Percentiles rank a stretch among this genome's conserved stretches.
These are phyloP conservation scores for Amphiprion clarkii DNA, from an alignment of 2,797 vertebrate species.

Conservation along the genomic window DNA sequence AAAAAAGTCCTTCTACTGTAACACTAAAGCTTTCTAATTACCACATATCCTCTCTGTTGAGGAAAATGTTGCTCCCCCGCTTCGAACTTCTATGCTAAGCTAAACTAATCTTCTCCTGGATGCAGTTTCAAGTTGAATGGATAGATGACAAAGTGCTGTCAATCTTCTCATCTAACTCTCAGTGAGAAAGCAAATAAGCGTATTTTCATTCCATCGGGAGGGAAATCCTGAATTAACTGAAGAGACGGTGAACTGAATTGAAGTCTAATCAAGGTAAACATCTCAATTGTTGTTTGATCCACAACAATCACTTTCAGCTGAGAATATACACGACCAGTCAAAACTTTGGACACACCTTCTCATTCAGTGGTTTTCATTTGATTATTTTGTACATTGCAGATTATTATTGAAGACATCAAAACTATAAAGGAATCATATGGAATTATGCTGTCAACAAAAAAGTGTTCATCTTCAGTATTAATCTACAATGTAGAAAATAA, in stretches of 20 bases:
- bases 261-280: conserved; percentile 14
- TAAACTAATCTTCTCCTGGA: conserved; percentile 2
- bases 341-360: too few species aligned
- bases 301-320: not conserved
- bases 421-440: too few species aligned
- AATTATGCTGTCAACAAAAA: too few species aligned
- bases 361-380: too few species aligned
- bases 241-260: conserved; percentile 7
- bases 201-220: not conserved
- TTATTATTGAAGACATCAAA: too few species aligned
- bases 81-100: conserved; percentile 1
- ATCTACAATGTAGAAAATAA: too few species aligned
- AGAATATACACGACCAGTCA: too few species aligned
- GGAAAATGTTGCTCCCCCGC: too few species aligned
- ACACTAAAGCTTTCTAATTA: not conserved
- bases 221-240: conserved; percentile 1
- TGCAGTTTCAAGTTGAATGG: not conserved
- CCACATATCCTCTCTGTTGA: not conserved
- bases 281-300: conserved; percentile 14
- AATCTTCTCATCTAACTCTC: not conserved
- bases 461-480: too few species aligned
- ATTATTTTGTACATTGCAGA: too few species aligned
- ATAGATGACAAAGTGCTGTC: not conserved
- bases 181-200: not conserved
- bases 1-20: not conserved